Evolutionary conservation across 2,113 vertebrate genomes (phyloP).

Genomic region (Marcusenius ussheri): DNA sequence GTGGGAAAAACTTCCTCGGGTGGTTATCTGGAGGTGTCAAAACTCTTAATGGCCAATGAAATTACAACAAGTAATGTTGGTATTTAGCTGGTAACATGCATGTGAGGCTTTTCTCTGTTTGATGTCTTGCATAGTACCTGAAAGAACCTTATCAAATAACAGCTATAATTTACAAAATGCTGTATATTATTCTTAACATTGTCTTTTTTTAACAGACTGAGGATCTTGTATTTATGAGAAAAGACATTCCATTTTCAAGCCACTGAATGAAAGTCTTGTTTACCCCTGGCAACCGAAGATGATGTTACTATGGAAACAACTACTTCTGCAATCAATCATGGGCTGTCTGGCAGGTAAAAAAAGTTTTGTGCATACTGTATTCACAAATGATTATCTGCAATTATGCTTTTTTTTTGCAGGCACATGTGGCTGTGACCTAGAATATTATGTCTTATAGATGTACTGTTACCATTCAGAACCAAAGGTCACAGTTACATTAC

Average conservation of each 20-base stretch:
- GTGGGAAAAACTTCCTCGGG: too few species aligned
- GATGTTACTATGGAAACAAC: conserved; percentile 87
- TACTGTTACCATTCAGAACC: background rate
- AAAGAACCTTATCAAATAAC: conserved; percentile 23
- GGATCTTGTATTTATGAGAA: conserved; percentile 58
- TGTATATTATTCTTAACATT: conserved; percentile 61
- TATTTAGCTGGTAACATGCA: background rate
- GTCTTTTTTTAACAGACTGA: conserved; percentile 74
- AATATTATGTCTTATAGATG: background rate
- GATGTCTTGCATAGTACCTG: background rate
- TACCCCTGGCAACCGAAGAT: conserved; percentile 73
- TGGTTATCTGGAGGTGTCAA: background rate
- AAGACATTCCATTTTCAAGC: conserved; percentile 56
- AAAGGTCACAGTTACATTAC: conserved; percentile 1
- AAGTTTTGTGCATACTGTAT: background rate
- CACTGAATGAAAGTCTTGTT: conserved; percentile 62
- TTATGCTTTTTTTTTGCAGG: background rate
- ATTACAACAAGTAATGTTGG: background rate
- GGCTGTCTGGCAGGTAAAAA: conserved; percentile 87
- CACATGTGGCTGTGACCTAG: background rate
- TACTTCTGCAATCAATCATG: conserved; percentile 77
- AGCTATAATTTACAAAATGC: conserved; percentile 48
- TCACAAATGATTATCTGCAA: background rate
- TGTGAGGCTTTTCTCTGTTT: background rate
- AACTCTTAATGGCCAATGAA: background rate